A percentile compares a stretch with the other conserved stretches of the same genome.
phyloP scores from a whole-genome alignment of 2,797 vertebrate genomes.

The Sebastes diaconus region DNA sequence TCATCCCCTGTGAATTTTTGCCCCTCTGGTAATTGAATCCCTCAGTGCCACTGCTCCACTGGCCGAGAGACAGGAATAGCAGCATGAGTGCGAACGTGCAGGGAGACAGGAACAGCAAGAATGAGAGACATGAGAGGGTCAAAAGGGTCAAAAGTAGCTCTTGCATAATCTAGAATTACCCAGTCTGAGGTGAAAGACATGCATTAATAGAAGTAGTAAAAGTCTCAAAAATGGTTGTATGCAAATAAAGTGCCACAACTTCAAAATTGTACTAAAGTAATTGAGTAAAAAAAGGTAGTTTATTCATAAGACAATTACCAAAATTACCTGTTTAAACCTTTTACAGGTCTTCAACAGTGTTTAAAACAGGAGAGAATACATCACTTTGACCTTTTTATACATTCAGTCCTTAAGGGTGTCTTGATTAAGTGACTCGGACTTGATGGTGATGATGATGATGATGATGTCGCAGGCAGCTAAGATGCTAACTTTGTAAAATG shows the following conservation, averaged over 20 bases:
- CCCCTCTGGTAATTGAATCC: constrained; percentile 33
- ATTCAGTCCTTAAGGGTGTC: neutral
- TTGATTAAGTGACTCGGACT: no score
- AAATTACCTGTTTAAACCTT: neutral
- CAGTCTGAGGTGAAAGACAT: neutral
- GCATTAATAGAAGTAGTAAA: neutral
- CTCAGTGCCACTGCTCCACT: constrained; percentile 24
- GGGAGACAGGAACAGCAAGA: neutral
- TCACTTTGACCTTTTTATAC: neutral
- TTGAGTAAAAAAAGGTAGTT: neutral
- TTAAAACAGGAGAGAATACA: neutral
- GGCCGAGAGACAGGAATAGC: constrained; percentile 49
- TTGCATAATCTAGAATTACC: neutral
- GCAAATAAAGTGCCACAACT: neutral
- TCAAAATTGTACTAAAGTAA: neutral
- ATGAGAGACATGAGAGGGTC: neutral
- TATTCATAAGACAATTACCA: neutral
- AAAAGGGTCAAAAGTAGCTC: neutral
- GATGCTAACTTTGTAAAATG: neutral
- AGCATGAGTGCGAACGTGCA: neutral
- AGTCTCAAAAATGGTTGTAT: neutral
- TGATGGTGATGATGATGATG: neutral
- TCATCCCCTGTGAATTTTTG: constrained; percentile 33
- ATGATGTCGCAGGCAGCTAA: neutral
- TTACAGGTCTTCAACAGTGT: neutral